Conservation (phyloP, 2,797 vertebrate genomes). For the Okamejei kenojei region DNA sequence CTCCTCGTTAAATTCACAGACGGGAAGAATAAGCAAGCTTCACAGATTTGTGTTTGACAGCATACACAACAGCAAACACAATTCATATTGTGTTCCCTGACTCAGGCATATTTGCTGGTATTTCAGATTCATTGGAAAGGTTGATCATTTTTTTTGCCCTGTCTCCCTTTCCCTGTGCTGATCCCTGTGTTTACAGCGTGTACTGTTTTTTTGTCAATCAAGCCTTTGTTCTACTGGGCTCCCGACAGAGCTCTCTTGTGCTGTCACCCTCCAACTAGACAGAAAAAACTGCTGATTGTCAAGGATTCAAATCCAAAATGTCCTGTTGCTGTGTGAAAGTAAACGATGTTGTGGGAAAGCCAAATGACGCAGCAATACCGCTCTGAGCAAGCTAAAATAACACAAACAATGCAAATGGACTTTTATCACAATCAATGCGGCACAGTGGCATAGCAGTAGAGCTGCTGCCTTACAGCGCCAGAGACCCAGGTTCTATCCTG, state of each 20-base stretch:
- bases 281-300: conserved; percentile 29
- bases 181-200: conserved; percentile 33
- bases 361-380: background rate
- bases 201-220: conserved; percentile 28
- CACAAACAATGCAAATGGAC: background rate
- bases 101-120: background rate
- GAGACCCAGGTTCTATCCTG: too few relatives aligned
- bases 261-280: background rate
- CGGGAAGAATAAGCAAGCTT: background rate
- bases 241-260: conserved; percentile 32
- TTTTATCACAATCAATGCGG: background rate
- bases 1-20: background rate
- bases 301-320: conserved; percentile 29
- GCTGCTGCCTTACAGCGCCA: too few relatives aligned
- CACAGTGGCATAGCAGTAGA: too few relatives aligned
- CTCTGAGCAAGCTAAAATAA: background rate
- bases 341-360: background rate
- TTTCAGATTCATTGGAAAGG: conserved; percentile 25
- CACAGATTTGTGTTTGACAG: background rate
- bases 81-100: conserved; percentile 1
- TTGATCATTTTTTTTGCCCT: background rate
- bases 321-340: conserved; percentile 16
- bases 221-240: conserved; percentile 24
- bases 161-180: conserved; percentile 22
- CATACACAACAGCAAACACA: background rate